Evolutionary conservation across 1,140 invertebrate genomes (phyloP), one percentile per base, ranked within the genome.

Genomic region (Trichonephila inaurata): DNA sequence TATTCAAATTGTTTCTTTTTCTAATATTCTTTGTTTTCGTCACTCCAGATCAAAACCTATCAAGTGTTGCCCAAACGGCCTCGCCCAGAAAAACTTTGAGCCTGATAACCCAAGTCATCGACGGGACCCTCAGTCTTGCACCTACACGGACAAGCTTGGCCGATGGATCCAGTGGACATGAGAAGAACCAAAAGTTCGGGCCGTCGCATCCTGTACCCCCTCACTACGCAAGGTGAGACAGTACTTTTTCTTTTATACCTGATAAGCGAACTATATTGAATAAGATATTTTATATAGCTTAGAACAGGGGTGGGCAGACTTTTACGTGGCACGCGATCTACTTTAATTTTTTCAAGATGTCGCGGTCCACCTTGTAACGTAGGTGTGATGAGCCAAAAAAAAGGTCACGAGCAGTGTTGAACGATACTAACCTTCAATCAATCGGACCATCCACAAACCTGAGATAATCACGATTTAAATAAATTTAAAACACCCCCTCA

Each of bases 151-250:
- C 28, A 94, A 94, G 40, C 94, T 94, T 2, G 95, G 16, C 95
- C 91, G 95, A 16, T 96, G 95, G 95, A 95, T 95, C 95, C 95
- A 87, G 94, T 96, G 2, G 95, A 96, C 77, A 94, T 96, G 72
- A 94, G 5, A 81, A 94, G 6, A 95, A 95, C 28, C 94, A n/a
- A 95, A 94, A 44, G 95, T 96, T 6, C 94, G 95, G n/a, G 94
- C 95, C 4, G 95, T 96, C 10, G 95, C 14, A 94, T 96, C 44
- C 95, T 19, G 95, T 96, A 19, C 95, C 95, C 21, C 24, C 24
- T 14, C 4, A 89, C 61, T 93, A 93, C 87, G 12, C 66, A 81
- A 82, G 86, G 92, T 93, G 1, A 62, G 8, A 2, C 0, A 10
- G 4, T 64, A 0, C 0, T 18, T 21, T 62, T 64, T 21, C 19